phyloP scores from a whole-genome alignment of 2,113 vertebrate species.

The Acrocephalus kingi region DNA sequence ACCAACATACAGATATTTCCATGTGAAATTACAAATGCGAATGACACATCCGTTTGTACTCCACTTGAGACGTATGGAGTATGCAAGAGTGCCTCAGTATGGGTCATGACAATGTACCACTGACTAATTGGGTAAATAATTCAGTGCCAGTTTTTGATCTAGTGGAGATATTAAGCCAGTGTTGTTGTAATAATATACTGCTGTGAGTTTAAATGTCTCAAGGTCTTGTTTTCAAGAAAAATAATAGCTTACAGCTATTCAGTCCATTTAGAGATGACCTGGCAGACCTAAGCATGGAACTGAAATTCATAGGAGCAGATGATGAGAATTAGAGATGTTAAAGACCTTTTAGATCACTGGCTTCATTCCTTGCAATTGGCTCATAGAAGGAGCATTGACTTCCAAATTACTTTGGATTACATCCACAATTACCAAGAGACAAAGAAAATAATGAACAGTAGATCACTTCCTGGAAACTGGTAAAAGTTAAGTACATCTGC shows the following conservation, averaged over 20 bases:
- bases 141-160: background rate
- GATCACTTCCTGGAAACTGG: background rate
- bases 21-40: background rate
- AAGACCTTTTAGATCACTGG: background rate
- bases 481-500: background rate
- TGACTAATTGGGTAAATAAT: constrained; percentile 15
- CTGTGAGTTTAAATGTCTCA: background rate
- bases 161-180: background rate
- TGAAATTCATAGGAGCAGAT: background rate
- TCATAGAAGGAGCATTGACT: background rate
- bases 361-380: background rate
- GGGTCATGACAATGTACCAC: background rate
- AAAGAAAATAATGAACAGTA: background rate
- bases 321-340: background rate
- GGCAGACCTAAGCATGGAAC: background rate
- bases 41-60: background rate
- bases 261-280: background rate
- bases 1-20: background rate
- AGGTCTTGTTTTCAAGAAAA: constrained; percentile 1
- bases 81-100: background rate
- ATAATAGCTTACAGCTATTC: background rate
- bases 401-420: background rate
- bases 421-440: background rate
- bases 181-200: background rate
- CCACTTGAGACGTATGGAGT: background rate